Evolutionary conservation across 2,888 invertebrate species (phyloP).

Genomic region (Heliconius sara): DNA sequence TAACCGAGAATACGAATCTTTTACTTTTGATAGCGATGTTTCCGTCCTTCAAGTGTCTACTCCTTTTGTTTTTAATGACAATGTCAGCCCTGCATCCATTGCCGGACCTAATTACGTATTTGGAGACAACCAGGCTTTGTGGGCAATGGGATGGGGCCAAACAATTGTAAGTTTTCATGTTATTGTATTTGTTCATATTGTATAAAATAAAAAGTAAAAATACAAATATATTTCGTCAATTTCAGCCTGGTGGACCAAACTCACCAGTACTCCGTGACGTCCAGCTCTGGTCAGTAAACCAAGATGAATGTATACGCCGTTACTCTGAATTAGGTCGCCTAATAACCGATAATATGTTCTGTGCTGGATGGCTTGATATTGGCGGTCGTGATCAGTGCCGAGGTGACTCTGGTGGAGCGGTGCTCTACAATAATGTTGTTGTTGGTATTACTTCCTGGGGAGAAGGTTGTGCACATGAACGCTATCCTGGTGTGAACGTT

Average conservation of each 20-base stretch:
- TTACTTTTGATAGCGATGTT: constrained; percentile 59
- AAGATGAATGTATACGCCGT: constrained; percentile 52
- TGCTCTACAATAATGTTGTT: constrained; percentile 58
- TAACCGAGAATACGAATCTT: constrained; percentile 56
- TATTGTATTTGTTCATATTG: background rate
- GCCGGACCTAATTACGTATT: constrained; percentile 54
- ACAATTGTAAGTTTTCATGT: constrained; percentile 45
- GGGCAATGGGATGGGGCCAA: constrained; percentile 58
- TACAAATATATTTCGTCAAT: background rate
- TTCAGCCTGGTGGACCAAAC: constrained; percentile 28
- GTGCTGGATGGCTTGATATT: constrained; percentile 64
- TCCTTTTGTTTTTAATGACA: constrained; percentile 43
- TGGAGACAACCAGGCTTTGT: constrained; percentile 54
- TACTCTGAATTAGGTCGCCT: constrained; percentile 45
- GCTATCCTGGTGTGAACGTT: constrained; percentile 58
- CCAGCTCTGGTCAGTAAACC: constrained; percentile 59
- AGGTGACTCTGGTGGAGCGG: constrained; percentile 63
- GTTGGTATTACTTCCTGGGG: constrained; percentile 56
- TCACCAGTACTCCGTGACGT: constrained; percentile 51
- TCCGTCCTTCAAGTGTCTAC: constrained; percentile 54
- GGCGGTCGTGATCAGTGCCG: constrained; percentile 71
- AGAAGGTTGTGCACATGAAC: constrained; percentile 53
- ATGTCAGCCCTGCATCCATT: constrained; percentile 50
- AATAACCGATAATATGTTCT: constrained; percentile 64
- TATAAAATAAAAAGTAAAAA: background rate